phyloP scores from a whole-genome alignment of 2,113 vertebrate species.

The Limnothrissa miodon region DNA sequence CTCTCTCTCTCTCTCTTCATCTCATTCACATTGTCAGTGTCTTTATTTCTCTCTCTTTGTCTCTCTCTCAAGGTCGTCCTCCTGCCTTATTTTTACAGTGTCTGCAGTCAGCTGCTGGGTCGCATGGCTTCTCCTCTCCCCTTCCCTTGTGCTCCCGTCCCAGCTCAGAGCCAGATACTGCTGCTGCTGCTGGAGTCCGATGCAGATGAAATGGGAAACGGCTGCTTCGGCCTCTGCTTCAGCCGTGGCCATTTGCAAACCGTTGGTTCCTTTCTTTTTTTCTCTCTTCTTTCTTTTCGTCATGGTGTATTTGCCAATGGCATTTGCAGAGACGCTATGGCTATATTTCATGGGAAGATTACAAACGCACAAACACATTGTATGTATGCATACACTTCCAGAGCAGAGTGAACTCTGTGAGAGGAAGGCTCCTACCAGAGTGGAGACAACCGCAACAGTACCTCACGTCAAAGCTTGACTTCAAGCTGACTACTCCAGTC shows the following conservation, averaged over 20 bases:
- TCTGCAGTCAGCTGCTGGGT: conserved; percentile 15
- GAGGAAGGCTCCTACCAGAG: neutral
- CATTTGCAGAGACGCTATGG: neutral
- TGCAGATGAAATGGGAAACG: neutral
- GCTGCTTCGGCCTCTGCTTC: neutral
- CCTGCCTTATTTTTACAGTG: conserved; percentile 20
- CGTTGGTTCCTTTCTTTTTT: neutral
- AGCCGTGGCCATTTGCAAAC: neutral
- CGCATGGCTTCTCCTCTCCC: neutral
- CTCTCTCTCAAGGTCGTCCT: neutral
- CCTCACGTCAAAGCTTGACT: neutral
- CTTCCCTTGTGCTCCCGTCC: neutral
- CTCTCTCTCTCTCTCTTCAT: neutral
- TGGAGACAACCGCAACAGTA: neutral
- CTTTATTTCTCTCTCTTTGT: neutral
- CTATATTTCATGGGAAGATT: neutral
- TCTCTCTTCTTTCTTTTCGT: neutral
- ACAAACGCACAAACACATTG: neutral
- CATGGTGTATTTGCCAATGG: neutral
- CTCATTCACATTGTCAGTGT: neutral
- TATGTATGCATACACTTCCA: neutral
- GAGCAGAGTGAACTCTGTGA: neutral
- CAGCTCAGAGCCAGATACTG: neutral
- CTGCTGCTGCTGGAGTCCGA: neutral
- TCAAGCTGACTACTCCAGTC: neutral